Base-by-base conservation (phyloP, 53 echinoderm and acorn worm species). In the Arbacia lixula region DNA sequence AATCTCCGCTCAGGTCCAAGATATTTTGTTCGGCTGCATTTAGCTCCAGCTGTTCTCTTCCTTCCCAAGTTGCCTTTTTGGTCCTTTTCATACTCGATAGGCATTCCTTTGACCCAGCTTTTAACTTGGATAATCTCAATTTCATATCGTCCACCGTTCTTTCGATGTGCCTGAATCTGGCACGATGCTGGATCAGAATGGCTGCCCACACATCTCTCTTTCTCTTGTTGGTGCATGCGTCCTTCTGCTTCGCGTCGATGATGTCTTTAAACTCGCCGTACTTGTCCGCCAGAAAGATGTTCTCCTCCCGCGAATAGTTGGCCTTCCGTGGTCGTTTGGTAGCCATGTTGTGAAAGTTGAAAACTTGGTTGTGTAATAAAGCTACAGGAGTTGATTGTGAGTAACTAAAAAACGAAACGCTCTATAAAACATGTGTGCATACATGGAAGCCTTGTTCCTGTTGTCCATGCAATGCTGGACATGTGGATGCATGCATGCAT, bases 271-370 rank as follows among this genome's bases (percentile, higher is more conserved):
- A 43, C 12, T 41, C 69, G 27, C 43, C 43, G 1, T 8, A 43
- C 17, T 69, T 69, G 5, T 28, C 69, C 1, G 42, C 16, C 2
- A 69, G 29, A 17, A 69, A 69, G 12, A 21, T 21, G n/a, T 39
- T 40, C 14, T 68, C 68, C 25, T 36, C 68, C 40, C 1, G 12
- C 2, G 68, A 21, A 3, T 39, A 68, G 68, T 68, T 68, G 22
- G 40, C 68, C 22, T 68, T 68, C 19, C 68, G 12, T 68, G 68
- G 37, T 26, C 68, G 10, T 30, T 62, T 62, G 31, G 65, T 26
- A 30, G 26, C 31, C 27, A 60, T 60, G 14, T 60, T 60, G 26
- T n/a, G n/a, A n/a, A n/a, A n/a, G n/a, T n/a, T n/a, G n/a, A n/a
- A n/a, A n/a, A n/a, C n/a, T n/a, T n/a, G n/a, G n/a, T n/a, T n/a